phyloP scores from a whole-genome alignment of 2,797 vertebrate genomes.

The Serranus cabrilla region DNA sequence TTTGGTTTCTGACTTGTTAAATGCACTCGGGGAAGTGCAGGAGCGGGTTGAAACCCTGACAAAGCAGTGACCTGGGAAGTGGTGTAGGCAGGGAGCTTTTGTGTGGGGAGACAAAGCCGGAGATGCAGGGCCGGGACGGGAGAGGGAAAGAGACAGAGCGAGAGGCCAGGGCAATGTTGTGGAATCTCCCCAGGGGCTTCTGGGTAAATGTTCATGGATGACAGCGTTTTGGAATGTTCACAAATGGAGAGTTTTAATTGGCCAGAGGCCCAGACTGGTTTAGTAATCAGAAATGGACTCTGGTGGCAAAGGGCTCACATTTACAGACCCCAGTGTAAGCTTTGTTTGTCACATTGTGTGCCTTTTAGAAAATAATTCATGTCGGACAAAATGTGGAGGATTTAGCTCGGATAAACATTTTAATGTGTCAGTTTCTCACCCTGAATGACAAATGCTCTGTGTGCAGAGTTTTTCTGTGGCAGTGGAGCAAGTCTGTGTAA shows the following conservation, averaged over 20 bases:
- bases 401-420: constrained; percentile 26
- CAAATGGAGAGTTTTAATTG: constrained; percentile 88
- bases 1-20: constrained; percentile 73
- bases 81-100: constrained; percentile 87
- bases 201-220: constrained; percentile 89
- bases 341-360: constrained; percentile 45
- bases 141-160: constrained; percentile 71
- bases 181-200: constrained; percentile 86
- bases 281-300: constrained; percentile 80
- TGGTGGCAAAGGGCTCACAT: constrained; percentile 61
- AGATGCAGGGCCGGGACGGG: constrained; percentile 76
- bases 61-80: constrained; percentile 89
- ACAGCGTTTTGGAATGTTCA: constrained; percentile 87
- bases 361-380: constrained; percentile 28
- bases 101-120: constrained; percentile 84
- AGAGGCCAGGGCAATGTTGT: constrained; percentile 83
- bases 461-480: neutral
- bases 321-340: constrained; percentile 58
- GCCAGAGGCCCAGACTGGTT: constrained; percentile 82
- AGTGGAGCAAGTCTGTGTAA: neutral
- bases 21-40: constrained; percentile 69
- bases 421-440: constrained; percentile 30
- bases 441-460: neutral
- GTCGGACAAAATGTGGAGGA: constrained; percentile 18
- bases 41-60: constrained; percentile 80